Conservation (phyloP, 2,888 invertebrate species). For the Cerceris ruficornis region DNA sequence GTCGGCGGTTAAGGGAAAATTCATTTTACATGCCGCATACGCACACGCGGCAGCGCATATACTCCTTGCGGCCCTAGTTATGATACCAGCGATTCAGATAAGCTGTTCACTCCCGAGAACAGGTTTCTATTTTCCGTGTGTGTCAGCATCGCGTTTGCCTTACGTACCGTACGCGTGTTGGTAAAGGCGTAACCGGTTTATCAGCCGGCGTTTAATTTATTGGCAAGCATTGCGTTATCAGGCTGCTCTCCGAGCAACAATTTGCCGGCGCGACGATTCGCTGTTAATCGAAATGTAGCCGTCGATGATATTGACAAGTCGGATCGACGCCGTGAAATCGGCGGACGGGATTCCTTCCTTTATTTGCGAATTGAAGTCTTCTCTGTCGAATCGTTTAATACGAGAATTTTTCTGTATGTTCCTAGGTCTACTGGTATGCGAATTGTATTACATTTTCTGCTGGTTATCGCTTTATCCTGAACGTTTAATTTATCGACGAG, state of each 20-base stretch:
- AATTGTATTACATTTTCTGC: neutral
- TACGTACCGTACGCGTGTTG: conserved; percentile 5
- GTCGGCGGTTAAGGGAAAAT: conserved; percentile 63
- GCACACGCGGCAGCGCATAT: conserved; percentile 23
- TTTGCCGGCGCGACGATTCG: conserved; percentile 57
- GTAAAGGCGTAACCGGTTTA: conserved; percentile 61
- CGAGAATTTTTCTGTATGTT: neutral
- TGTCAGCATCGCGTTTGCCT: conserved; percentile 9
- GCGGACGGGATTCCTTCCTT: conserved; percentile 14
- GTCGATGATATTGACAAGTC: conserved; percentile 43
- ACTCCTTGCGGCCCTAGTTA: conserved; percentile 49
- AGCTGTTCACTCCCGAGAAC: conserved; percentile 53
- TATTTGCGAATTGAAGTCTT: neutral
- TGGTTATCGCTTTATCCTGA: conserved; percentile 12
- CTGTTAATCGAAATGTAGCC: conserved; percentile 64
- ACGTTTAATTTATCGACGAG: conserved; percentile 25
- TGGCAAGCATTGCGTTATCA: conserved; percentile 50
- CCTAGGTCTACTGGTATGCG: neutral
- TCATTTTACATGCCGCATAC: conserved; percentile 52
- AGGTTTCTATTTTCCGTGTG: conserved; percentile 56
- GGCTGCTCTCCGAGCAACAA: conserved; percentile 56
- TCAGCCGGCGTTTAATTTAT: conserved; percentile 64
- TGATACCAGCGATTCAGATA: conserved; percentile 66
- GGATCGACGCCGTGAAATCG: conserved; percentile 9
- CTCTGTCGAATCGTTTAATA: neutral